Conservation (phyloP, 2,888 invertebrate species). For the Orthosia incerta region DNA sequence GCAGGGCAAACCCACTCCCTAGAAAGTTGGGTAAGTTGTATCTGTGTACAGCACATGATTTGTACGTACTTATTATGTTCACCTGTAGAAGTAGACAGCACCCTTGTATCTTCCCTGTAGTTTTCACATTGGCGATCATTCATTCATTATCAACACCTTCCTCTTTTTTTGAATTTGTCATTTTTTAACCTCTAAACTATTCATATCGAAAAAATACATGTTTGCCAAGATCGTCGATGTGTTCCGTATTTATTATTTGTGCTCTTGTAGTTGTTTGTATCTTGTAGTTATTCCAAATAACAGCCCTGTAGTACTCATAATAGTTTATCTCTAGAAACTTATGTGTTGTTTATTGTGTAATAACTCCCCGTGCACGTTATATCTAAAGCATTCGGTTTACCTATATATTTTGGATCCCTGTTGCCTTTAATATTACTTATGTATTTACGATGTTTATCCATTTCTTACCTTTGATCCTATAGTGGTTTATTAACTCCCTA, state of each 20-base stretch:
- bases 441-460: not conserved
- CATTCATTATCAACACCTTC: not conserved
- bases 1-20: constrained; percentile 89
- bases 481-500: not conserved
- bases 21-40: constrained; percentile 88
- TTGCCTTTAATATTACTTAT: not conserved
- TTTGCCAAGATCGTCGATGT: constrained; percentile 5
- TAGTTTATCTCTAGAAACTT: not conserved
- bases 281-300: constrained; percentile 16
- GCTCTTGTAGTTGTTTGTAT: not conserved
- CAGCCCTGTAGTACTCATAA: not conserved
- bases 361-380: constrained; percentile 4
- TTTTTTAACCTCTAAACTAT: not conserved
- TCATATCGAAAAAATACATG: not conserved
- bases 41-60: constrained; percentile 62
- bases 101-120: constrained; percentile 26
- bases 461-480: not conserved
- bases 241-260: constrained; percentile 3
- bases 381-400: not conserved
- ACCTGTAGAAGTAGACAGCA: constrained; percentile 45
- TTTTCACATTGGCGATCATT: constrained; percentile 23
- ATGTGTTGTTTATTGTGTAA: not conserved
- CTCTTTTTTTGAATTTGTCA: not conserved
- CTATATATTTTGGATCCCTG: not conserved
- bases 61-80: constrained; percentile 31